Evolutionary conservation across 2,888 invertebrate species (phyloP).

Genomic region (Drosophila heteroneura): DNA sequence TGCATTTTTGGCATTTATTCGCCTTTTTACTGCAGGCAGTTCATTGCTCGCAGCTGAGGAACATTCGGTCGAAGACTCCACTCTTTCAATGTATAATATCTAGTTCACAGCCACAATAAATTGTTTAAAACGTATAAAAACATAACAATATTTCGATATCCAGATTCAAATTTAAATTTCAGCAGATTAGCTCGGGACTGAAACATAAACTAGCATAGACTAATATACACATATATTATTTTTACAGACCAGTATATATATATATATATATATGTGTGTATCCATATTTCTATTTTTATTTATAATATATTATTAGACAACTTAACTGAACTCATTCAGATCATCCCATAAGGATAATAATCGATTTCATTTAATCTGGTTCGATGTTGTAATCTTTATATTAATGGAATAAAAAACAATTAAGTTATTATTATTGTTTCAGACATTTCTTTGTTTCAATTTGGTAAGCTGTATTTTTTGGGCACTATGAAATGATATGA

Average conservation of each 20-base stretch:
- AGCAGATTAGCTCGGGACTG: neutral
- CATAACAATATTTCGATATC: neutral
- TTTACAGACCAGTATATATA: neutral
- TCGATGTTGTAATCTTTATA: neutral
- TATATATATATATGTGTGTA: neutral
- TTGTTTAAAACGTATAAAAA: neutral
- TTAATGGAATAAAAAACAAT: neutral
- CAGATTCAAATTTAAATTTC: neutral
- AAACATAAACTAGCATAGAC: neutral
- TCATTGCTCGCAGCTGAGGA: neutral
- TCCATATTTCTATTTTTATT: neutral
- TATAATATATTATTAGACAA: neutral
- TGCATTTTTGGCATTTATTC: neutral
- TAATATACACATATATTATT: neutral
- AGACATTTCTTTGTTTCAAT: neutral
- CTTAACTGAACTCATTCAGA: too few relatives aligned
- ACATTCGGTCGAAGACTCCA: neutral
- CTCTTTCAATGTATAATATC: neutral
- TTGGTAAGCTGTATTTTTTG: neutral
- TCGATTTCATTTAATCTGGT: neutral
- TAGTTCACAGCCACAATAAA: neutral
- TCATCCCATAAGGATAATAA: neutral
- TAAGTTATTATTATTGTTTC: neutral
- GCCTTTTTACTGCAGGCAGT: neutral
- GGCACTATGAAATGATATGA: neutral